Evolutionary conservation across 2,888 invertebrate species (phyloP), one percentile per base, ranked within the genome.

Genomic region (Melipona beecheii): DNA sequence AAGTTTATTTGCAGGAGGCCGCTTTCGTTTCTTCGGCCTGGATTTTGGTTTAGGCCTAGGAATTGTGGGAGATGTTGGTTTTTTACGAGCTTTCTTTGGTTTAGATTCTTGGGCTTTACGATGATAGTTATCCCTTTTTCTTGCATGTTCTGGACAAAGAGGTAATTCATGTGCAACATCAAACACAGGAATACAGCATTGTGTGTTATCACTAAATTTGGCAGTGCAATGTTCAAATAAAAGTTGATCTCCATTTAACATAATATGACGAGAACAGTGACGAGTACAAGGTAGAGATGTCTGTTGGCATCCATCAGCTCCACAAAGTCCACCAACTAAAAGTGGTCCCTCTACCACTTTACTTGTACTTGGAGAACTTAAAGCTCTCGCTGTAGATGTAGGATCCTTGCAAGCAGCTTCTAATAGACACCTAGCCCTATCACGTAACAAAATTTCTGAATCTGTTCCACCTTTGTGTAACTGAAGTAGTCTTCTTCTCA

Each of bases 231-330:
- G 97, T 93, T 96, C 96, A 94, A 97, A 98, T 86, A 98, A 95
- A 89, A 97, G 96, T 95, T 99, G 98, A 91, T 98, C 97, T 17
- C 97, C 96, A 93, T 98, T 98, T 85, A 96, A 96, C 95, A 98
- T 97, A 90, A 98, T 97, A 95, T 99, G 99, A 84, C 96, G 95
- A 60, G 97, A 95, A 94, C 98, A 99, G 93, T 98, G 97, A 82
- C 97, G 96, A 0, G 97, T 97, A 93, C 97, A 97, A 0, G 98
- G 97, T 89, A 98, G 92, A 5, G 97, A 96, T 2, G 94, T 93
- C 84, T 95, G 94, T 27, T 91, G 92, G 85, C 95, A 95, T 50
- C 93, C 93, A 11, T 94, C 93, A 0, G 90, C 92, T 5, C 93
- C 92, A 72, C 94, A 94, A 0, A 84, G 86, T 4, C 92, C 93